These are phyloP conservation scores for Drosophila melanocephala DNA, from an alignment of 2,888 invertebrate genomes.

Conservation along the genomic window DNA sequence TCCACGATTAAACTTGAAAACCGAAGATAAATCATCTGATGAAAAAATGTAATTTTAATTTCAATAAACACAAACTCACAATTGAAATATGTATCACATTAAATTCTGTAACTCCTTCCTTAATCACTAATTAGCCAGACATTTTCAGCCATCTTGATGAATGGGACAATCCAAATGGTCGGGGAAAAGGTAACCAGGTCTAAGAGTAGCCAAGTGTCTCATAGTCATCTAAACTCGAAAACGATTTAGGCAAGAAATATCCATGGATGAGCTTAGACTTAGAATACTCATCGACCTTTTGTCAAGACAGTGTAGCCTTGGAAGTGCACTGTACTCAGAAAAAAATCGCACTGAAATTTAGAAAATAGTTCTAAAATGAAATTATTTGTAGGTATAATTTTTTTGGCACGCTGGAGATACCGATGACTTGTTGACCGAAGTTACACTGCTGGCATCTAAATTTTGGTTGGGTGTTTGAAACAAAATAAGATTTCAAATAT, in stretches of 20 bases:
- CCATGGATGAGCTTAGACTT: not conserved
- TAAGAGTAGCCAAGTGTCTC: not conserved
- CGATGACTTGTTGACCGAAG: not conserved
- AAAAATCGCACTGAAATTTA: not conserved
- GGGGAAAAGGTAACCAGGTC: not conserved
- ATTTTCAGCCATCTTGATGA: not conserved
- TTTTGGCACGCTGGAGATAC: not conserved
- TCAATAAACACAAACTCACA: not conserved
- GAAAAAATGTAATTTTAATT: conserved; percentile 5
- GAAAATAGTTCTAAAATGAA: not conserved
- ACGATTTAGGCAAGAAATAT: not conserved
- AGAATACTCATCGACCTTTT: not conserved
- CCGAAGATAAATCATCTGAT: conserved; percentile 35
- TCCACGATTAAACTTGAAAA: conserved; percentile 75
- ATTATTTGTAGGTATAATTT: not conserved
- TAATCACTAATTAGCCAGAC: not conserved
- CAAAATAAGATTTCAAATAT: not conserved
- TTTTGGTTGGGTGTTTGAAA: not conserved
- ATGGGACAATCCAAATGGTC: not conserved
- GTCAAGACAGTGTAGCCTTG: not conserved
- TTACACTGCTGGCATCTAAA: not conserved
- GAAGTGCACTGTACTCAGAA: not conserved
- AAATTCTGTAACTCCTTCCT: not conserved
- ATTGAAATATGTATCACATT: not conserved
- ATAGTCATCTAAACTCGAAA: not conserved